Evolutionary conservation across 1,140 invertebrate genomes (phyloP), one percentile per base, ranked within the genome.

Genomic region (Lerema accius): DNA sequence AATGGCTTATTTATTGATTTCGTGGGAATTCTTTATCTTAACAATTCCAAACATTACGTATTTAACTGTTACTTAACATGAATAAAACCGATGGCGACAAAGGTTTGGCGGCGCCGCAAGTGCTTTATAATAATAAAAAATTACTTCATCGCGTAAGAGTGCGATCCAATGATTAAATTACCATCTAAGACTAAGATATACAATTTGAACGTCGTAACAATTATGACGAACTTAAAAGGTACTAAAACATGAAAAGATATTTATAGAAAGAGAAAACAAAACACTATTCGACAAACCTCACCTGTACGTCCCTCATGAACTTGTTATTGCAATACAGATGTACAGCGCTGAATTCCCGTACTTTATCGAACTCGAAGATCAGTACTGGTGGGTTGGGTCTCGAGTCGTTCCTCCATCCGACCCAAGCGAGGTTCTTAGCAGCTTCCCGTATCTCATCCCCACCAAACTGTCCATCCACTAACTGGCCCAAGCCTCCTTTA

Each of bases 401-500:
- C 9, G 94, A 92, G 71, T 97, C 96, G 89, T 97, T 97, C 64
- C 94, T 94, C 97, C 97, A 98, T 0, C 97, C 97, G 5, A 98
- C 96, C 97, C 97, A 98, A 39, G 95, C 94, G 0, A 84, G 79
- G 42, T 71, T 78, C n/a, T 94, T 93, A 67, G 96, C 94, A 55
- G 95, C 96, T 51, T 95, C 96, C 92, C 88, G 64, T 83, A 91
- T 73, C 59, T 90, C 86, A 51, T 89, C 82, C 0, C 84, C 84
- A 4, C 86, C 84, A 61, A 84, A 87, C 62, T 78, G 78, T 0
- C 97, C 97, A 84, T 99, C 98, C n/a, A 95, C 95, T 42, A 99
- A 92, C 85, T 98, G 96, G 15, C 98, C 98, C 4, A 99, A 87
- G 1, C 98, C 98, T 13, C 95, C 94, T 10, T 92, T 92, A 55